These are phyloP conservation scores for Habroteleia sp. DNA, from an alignment of 2,888 invertebrate species.

Conservation along the genomic window DNA sequence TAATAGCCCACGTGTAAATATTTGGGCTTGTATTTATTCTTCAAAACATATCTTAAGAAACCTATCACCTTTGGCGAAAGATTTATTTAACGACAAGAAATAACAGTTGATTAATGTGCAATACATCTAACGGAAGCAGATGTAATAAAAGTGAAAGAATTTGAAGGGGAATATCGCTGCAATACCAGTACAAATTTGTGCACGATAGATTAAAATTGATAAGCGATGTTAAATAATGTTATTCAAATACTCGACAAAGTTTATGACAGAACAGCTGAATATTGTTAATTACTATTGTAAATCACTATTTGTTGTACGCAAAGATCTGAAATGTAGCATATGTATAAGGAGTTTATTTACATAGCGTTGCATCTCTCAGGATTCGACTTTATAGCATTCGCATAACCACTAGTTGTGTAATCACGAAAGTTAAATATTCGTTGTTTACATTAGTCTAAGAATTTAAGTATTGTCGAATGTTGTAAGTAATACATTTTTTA, in stretches of 20 bases:
- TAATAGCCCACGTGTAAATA: slow-evolving; percentile 2
- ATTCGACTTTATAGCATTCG: slow-evolving; percentile 13
- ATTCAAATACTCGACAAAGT: slow-evolving; percentile 18
- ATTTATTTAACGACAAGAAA: not conserved
- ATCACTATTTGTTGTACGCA: slow-evolving; percentile 35
- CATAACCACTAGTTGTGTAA: slow-evolving; percentile 43
- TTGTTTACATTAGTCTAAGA: slow-evolving; percentile 21
- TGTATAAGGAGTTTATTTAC: slow-evolving; percentile 40
- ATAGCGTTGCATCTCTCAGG: slow-evolving; percentile 34
- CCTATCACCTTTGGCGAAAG: not conserved
- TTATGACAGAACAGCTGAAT: slow-evolving; percentile 17
- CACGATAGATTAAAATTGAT: slow-evolving; percentile 28
- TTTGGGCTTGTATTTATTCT: not conserved
- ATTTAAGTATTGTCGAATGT: slow-evolving; percentile 1
- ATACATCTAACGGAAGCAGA: not conserved
- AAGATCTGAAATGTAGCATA: slow-evolving; percentile 26
- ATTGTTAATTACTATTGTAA: slow-evolving; percentile 28
- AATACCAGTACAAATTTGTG: slow-evolving; percentile 2
- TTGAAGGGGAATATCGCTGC: not conserved
- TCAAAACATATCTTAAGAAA: not conserved
- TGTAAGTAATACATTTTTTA: no score
- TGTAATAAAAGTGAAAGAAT: slow-evolving; percentile 4
- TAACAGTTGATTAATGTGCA: not conserved
- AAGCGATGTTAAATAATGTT: slow-evolving; percentile 28
- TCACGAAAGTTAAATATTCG: slow-evolving; percentile 34